These are phyloP conservation scores for Echiichthys vipera DNA, from an alignment of 2,797 vertebrate genomes.

Conservation along the genomic window DNA sequence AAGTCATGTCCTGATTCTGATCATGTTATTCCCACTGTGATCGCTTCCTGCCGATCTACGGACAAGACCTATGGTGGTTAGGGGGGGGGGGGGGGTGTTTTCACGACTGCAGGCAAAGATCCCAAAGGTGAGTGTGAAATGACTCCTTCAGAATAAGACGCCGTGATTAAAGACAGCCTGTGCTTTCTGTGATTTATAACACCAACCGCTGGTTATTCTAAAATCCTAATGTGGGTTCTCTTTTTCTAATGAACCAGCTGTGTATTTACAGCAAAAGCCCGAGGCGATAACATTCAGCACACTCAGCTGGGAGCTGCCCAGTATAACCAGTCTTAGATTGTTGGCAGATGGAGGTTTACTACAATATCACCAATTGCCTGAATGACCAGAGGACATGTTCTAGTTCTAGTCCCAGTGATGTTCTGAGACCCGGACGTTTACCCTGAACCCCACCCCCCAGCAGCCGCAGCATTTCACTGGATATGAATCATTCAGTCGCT, in stretches of 20 bases:
- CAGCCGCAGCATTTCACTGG: conserved; percentile 17
- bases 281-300: not conserved
- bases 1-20: not conserved
- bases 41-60: conserved; percentile 1
- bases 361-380: not conserved
- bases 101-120: not conserved
- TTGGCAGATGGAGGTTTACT: conserved; percentile 21
- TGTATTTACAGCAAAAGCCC: conserved; percentile 15
- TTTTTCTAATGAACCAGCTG: conserved; percentile 4
- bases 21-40: not conserved
- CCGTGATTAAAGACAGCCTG: not conserved
- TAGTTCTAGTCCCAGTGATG: conserved; percentile 10
- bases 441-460: conserved; percentile 13
- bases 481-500: conserved; percentile 37
- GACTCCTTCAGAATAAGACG: not conserved
- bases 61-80: not conserved
- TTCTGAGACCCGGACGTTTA: conserved; percentile 10
- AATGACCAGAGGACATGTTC: conserved; percentile 36
- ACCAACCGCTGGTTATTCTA: not conserved
- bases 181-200: not conserved
- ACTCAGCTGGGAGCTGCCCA: not conserved
- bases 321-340: conserved; percentile 18
- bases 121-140: not conserved
- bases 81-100: not conserved
- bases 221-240: not conserved